A percentile compares a stretch with the other conserved stretches of the same genome.
phyloP scores from a whole-genome alignment of 1,140 invertebrate genomes.

The Drosophila sp. region DNA sequence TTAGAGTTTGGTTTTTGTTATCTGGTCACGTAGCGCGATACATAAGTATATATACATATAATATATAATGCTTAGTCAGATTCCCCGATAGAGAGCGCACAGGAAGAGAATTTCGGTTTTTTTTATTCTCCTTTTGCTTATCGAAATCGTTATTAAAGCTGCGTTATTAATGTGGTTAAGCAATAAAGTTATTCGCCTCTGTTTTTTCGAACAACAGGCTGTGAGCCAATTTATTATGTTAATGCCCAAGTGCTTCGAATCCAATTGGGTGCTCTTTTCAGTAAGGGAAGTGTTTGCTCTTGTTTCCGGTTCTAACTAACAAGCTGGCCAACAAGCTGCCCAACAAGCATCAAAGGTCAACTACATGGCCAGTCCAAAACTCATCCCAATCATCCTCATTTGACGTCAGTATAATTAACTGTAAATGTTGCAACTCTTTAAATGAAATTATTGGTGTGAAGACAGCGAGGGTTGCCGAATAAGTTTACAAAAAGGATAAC shows the following conservation, averaged over 20 bases:
- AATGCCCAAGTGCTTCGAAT: slow-evolving; percentile 43
- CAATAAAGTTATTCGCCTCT: slow-evolving; percentile 62
- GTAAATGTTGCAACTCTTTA: slow-evolving; percentile 60
- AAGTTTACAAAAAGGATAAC: not conserved
- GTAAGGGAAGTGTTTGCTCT: slow-evolving; percentile 44
- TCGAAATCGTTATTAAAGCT: slow-evolving; percentile 46
- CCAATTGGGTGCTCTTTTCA: slow-evolving; percentile 11
- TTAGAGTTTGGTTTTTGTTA: slow-evolving; percentile 47
- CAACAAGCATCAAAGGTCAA: slow-evolving; percentile 19
- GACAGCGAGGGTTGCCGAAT: not conserved
- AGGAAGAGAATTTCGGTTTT: not conserved
- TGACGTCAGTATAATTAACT: slow-evolving; percentile 76
- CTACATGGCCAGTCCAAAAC: not conserved
- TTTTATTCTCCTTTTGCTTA: not conserved
- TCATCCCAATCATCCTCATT: not conserved
- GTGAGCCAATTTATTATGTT: slow-evolving; percentile 60
- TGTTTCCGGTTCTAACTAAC: slow-evolving; percentile 28
- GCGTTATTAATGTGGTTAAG: slow-evolving; percentile 64
- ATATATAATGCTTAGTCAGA: slow-evolving; percentile 6
- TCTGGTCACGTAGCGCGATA: slow-evolving; percentile 66
- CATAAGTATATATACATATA: slow-evolving; percentile 18
- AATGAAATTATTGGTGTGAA: slow-evolving; percentile 21
- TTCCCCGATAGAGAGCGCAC: not conserved
- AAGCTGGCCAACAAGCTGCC: slow-evolving; percentile 1
- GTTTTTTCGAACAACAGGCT: slow-evolving; percentile 27